A percentile compares a stretch with the other conserved stretches of the same genome.
phyloP scores from a whole-genome alignment of 2,888 invertebrate genomes.

The Rotaria socialis region DNA sequence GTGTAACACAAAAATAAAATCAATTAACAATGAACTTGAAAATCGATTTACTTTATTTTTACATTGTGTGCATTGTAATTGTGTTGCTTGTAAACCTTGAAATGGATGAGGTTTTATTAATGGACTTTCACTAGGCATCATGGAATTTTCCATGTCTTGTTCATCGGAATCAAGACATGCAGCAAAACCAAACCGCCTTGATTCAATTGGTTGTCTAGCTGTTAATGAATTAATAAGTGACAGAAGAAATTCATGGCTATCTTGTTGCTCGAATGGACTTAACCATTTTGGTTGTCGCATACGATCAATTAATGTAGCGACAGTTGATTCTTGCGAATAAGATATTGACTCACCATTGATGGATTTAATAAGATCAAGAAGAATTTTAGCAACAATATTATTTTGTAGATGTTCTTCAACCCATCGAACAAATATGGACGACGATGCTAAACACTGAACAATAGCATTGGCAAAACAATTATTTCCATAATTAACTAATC shows the following conservation, averaged over 20 bases:
- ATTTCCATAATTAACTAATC: neutral
- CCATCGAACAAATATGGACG: neutral
- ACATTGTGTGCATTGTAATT: slow-evolving; percentile 72
- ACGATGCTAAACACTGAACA: neutral
- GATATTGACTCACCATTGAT: neutral
- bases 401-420: neutral
- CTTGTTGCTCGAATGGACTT: slow-evolving; percentile 9
- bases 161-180: neutral
- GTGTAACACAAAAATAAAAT: neutral
- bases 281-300: neutral
- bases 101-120: slow-evolving; percentile 65
- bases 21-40: neutral
- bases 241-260: slow-evolving; percentile 31
- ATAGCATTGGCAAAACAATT: slow-evolving; percentile 15
- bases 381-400: neutral
- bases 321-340: neutral
- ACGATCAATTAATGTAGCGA: neutral
- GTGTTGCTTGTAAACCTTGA: slow-evolving; percentile 72
- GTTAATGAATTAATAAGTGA: slow-evolving; percentile 34
- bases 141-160: neutral
- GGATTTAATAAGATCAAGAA: neutral
- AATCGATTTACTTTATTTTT: slow-evolving; percentile 65
- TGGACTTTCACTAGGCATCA: neutral
- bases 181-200: slow-evolving; percentile 51
- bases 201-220: slow-evolving; percentile 15